Conservation (phyloP, 2,797 vertebrate species). For the Manis crassicaudata region DNA sequence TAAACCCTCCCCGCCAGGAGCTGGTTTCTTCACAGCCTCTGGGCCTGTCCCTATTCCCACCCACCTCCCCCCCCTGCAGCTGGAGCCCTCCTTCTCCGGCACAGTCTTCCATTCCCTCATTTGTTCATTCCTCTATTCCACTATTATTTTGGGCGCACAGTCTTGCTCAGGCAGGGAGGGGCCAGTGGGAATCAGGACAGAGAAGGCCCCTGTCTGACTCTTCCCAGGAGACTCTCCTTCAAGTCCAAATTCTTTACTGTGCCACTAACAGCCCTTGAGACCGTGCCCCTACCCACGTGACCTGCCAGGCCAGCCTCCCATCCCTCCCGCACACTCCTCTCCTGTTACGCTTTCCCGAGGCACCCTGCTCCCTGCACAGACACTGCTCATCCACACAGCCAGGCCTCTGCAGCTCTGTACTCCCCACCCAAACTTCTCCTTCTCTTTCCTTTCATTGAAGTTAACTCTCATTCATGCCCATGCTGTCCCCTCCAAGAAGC, state of each 20-base stretch:
- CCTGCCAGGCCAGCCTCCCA: fast-evolving
- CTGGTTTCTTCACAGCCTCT: neutral
- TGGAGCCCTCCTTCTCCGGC: neutral
- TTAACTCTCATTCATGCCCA: neutral
- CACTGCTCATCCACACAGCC: fast-evolving
- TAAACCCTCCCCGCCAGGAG: neutral
- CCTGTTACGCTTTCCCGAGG: neutral
- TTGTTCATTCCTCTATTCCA: neutral
- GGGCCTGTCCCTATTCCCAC: neutral
- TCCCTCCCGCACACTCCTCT: neutral
- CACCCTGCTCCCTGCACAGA: fast-evolving
- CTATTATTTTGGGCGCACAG: neutral
- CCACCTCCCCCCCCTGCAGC: no score
- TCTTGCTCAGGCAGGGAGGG: neutral
- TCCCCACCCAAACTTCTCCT: neutral
- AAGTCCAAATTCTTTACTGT: neutral
- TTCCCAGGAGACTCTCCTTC: neutral
- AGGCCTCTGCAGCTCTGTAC: neutral
- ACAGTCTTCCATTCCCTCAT: neutral
- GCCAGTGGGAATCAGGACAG: neutral
- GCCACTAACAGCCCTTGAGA: neutral
- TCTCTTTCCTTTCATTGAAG: neutral
- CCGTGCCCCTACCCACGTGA: neutral
- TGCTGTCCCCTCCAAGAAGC: neutral
- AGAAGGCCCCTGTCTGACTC: neutral